These are phyloP conservation scores for Megaceryle alcyon DNA, from an alignment of 2,797 vertebrate genomes.

Conservation along the genomic window DNA sequence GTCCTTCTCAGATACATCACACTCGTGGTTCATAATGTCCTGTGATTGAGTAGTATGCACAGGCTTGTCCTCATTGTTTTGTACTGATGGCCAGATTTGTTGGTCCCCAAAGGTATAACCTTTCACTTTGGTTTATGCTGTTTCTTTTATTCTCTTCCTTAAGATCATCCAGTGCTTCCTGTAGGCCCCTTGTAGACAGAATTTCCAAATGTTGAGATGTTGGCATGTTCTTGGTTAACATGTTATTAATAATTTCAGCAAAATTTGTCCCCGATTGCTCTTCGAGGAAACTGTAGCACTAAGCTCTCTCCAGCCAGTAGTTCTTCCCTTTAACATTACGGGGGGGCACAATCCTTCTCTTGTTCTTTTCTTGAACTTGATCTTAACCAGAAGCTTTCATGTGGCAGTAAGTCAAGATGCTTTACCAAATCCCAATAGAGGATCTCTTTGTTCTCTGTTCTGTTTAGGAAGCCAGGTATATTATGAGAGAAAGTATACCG, in stretches of 20 bases:
- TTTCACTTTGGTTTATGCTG: conserved; percentile 16
- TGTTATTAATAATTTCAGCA: neutral
- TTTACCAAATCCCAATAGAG: neutral
- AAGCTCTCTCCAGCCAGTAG: neutral
- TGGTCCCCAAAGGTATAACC: neutral
- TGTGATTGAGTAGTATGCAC: neutral
- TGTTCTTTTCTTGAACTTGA: neutral
- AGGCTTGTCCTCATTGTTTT: conserved; percentile 14
- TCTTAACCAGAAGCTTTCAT: neutral
- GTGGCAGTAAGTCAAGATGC: conserved; percentile 3
- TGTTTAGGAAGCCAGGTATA: neutral
- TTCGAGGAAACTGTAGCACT: neutral
- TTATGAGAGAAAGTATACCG: neutral
- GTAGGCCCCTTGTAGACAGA: neutral
- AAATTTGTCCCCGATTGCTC: neutral
- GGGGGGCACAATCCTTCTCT: neutral
- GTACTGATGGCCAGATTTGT: conserved; percentile 8
- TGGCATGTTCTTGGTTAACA: neutral
- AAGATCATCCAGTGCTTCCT: neutral
- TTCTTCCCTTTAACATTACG: neutral
- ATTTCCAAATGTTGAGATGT: conserved; percentile 5
- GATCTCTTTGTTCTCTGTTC: conserved; percentile 8
- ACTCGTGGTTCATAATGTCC: neutral
- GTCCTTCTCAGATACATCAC: neutral
- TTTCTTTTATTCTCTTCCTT: conserved; percentile 1